Conservation (phyloP, 1,140 invertebrate genomes). For the Alviniconcha marisindica region DNA sequence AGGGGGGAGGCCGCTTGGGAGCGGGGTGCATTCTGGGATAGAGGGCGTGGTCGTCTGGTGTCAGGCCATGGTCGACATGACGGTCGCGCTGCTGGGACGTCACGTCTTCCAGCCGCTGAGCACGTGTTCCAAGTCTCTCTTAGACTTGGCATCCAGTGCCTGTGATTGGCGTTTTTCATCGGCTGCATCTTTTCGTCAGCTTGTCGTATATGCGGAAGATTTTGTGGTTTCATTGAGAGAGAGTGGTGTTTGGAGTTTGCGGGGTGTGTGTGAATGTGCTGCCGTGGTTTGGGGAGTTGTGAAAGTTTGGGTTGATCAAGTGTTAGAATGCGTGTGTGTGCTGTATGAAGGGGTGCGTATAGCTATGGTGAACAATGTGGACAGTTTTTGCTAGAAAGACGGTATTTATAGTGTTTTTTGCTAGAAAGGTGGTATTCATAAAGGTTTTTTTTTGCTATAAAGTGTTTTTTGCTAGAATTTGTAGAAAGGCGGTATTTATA, state of each 20-base stretch:
- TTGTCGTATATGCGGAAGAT: not conserved
- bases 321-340: not conserved
- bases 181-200: too few relatives aligned
- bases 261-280: conserved; percentile 1
- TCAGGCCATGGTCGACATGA: not conserved
- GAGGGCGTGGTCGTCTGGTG: not conserved
- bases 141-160: too few relatives aligned
- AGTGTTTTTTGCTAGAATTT: too few relatives aligned
- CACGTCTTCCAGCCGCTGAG: not conserved
- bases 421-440: too few relatives aligned
- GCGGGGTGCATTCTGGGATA: not conserved
- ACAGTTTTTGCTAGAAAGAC: too few relatives aligned
- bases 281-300: not conserved
- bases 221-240: not conserved
- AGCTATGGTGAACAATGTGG: too few relatives aligned
- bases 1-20: not conserved
- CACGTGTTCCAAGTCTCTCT: not conserved
- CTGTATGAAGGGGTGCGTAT: too few relatives aligned
- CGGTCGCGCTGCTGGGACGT: not conserved
- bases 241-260: not conserved
- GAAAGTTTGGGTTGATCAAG: not conserved
- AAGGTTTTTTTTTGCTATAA: too few relatives aligned
- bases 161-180: not conserved
- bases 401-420: too few relatives aligned
- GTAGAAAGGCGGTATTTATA: too few relatives aligned